phyloP scores from a whole-genome alignment of 1,140 invertebrate species.

The Scaptomyza montana region DNA sequence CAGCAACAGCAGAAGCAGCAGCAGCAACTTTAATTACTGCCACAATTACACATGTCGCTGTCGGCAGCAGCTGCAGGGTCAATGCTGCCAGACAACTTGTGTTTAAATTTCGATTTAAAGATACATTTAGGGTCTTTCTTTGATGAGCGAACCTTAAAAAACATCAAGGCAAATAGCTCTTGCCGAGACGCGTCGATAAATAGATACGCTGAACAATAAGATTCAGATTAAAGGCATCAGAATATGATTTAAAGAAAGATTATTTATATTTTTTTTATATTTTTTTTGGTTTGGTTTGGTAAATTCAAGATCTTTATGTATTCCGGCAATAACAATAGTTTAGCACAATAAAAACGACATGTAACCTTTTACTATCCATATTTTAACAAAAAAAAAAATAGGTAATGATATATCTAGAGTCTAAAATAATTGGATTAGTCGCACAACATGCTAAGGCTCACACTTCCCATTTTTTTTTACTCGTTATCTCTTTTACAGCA shows the following conservation, averaged over 20 bases:
- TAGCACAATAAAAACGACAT: no score
- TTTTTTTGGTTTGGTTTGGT: no score
- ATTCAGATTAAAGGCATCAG: no score
- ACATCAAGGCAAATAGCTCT: no score
- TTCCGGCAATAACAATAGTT: no score
- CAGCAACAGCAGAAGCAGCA: slow-evolving; percentile 19
- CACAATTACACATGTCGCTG: slow-evolving; percentile 77
- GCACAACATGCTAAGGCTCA: background rate
- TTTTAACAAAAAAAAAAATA: background rate
- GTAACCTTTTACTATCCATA: background rate
- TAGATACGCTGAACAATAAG: no score
- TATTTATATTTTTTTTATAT: no score
- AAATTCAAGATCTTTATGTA: no score
- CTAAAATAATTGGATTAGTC: slow-evolving; percentile 32
- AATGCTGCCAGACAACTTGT: slow-evolving; percentile 57
- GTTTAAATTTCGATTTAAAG: slow-evolving; percentile 60
- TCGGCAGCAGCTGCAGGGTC: slow-evolving; percentile 73
- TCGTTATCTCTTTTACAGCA: background rate
- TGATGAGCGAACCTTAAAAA: no score
- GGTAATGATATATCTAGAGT: slow-evolving; percentile 7
- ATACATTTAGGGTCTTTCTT: background rate
- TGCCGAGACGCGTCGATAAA: no score
- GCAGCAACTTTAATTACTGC: slow-evolving; percentile 74
- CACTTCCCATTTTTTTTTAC: background rate
- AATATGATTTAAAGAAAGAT: no score